These are phyloP conservation scores for Pogonocichla stellata DNA, from an alignment of 2,113 vertebrate species.

Conservation along the genomic window DNA sequence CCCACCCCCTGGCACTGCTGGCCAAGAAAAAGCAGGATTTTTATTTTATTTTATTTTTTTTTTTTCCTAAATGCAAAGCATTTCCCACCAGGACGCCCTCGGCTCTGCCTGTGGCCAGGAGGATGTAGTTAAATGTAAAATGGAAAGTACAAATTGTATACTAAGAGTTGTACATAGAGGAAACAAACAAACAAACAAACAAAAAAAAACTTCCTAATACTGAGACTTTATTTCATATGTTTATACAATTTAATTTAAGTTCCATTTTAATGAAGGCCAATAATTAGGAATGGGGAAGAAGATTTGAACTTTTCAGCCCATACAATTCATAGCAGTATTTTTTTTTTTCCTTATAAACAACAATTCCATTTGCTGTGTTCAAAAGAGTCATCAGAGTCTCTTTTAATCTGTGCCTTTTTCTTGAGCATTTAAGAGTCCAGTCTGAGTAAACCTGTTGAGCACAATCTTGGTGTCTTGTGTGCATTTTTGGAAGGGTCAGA, in stretches of 20 bases:
- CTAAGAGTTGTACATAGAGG: conserved; percentile 77
- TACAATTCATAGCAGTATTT: conserved; percentile 58
- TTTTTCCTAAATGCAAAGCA: background rate
- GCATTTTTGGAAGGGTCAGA: conserved; percentile 52
- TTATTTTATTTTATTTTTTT: background rate
- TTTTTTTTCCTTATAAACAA: conserved; percentile 33
- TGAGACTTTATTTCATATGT: conserved; percentile 82
- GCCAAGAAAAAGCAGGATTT: conserved; percentile 25
- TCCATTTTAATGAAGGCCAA: conserved; percentile 76
- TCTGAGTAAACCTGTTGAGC: conserved; percentile 76
- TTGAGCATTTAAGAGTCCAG: conserved; percentile 66
- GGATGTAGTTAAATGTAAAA: conserved; percentile 70
- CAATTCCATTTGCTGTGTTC: conserved; percentile 63
- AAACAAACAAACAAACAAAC: background rate
- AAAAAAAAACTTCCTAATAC: conserved; percentile 64
- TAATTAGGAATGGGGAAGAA: conserved; percentile 66
- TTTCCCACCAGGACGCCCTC: background rate
- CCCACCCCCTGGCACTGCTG: background rate
- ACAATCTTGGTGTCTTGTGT: conserved; percentile 70
- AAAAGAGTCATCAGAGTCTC: conserved; percentile 69
- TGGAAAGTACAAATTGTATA: conserved; percentile 74
- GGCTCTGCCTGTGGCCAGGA: background rate
- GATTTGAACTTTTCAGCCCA: conserved; percentile 64
- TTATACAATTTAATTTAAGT: conserved; percentile 83
- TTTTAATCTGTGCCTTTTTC: conserved; percentile 82